Percentiles rank a stretch among this genome's conserved stretches.
phyloP scores from a whole-genome alignment of 30 jellyfish, hydroid and myxozoan genomes.

The Phacellophora camtschatica region DNA sequence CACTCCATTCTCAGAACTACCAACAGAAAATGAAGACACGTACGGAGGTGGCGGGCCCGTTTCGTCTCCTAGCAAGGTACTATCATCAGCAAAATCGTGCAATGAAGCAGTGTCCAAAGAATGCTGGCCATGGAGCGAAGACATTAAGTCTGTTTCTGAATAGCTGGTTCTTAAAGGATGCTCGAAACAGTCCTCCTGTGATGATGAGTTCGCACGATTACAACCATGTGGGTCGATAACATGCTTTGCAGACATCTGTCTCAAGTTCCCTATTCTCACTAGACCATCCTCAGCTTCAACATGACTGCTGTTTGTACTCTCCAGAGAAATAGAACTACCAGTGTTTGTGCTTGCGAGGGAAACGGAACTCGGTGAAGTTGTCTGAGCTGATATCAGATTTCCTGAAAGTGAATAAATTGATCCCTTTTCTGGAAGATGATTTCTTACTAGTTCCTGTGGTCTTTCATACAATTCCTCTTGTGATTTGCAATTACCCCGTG shows the following conservation, averaged over 20 bases:
- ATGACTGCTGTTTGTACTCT: slow-evolving; percentile 25
- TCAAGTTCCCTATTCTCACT: not conserved
- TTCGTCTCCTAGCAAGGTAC: not conserved
- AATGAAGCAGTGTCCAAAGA: not conserved
- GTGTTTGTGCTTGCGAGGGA: slow-evolving; percentile 36
- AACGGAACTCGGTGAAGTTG: not conserved
- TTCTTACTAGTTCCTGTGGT: not conserved
- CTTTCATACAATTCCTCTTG: not conserved
- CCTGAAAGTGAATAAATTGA: slow-evolving; percentile 40
- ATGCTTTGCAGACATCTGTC: not conserved
- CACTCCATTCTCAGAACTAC: not conserved
- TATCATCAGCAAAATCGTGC: not conserved
- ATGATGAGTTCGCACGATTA: not conserved
- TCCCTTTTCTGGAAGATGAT: not conserved
- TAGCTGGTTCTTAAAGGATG: slow-evolving; percentile 63
- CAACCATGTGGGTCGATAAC: not conserved
- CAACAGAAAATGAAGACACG: not conserved
- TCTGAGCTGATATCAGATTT: slow-evolving; percentile 32
- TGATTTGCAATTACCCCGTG: not conserved
- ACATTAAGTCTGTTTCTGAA: slow-evolving; percentile 73
- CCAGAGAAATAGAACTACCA: slow-evolving; percentile 38
- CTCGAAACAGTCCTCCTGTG: not conserved
- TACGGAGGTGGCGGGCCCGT: slow-evolving; percentile 71
- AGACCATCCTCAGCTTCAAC: not conserved
- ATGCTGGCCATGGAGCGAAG: not conserved